Evolutionary conservation across 2,888 invertebrate species (phyloP).

Genomic region (Caenorhabditis virilis): DNA sequence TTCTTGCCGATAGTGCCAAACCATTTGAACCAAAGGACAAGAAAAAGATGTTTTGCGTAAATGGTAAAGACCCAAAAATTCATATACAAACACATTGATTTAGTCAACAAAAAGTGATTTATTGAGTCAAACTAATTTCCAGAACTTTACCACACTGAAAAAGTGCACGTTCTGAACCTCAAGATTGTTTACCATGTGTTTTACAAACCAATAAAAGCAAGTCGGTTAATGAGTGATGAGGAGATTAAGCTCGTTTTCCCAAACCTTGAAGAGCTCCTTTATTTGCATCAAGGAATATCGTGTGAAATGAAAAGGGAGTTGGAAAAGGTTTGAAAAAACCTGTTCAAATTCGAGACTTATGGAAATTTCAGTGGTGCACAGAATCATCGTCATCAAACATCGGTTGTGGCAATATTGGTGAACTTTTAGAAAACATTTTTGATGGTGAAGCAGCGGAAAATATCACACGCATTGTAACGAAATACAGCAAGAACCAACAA

Average conservation of each 20-base stretch:
- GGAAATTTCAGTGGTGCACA: constrained; percentile 36
- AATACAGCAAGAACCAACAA: constrained; percentile 88
- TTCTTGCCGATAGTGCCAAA: constrained; percentile 79
- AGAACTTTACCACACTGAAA: constrained; percentile 81
- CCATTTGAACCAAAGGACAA: constrained; percentile 81
- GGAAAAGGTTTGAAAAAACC: constrained; percentile 47
- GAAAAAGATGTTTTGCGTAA: no score
- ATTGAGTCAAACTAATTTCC: constrained; percentile 76
- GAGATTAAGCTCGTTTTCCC: constrained; percentile 72
- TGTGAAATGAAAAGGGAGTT: constrained; percentile 59
- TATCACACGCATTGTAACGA: constrained; percentile 79
- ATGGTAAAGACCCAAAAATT: no score
- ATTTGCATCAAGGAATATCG: constrained; percentile 61
- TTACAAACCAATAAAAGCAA: constrained; percentile 79
- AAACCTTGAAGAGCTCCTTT: constrained; percentile 65
- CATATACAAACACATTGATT: no score
- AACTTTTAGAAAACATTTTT: constrained; percentile 80
- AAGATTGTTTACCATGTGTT: constrained; percentile 85
- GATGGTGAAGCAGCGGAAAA: constrained; percentile 80
- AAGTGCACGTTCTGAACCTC: constrained; percentile 85
- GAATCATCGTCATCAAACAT: constrained; percentile 23
- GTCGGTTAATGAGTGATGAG: constrained; percentile 77
- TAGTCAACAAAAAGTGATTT: constrained; percentile 89
- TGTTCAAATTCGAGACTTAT: no score
- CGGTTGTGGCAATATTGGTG: constrained; percentile 76